Conservation (phyloP, 1,140 invertebrate genomes). For the Caenorhabditis tropicalis region DNA sequence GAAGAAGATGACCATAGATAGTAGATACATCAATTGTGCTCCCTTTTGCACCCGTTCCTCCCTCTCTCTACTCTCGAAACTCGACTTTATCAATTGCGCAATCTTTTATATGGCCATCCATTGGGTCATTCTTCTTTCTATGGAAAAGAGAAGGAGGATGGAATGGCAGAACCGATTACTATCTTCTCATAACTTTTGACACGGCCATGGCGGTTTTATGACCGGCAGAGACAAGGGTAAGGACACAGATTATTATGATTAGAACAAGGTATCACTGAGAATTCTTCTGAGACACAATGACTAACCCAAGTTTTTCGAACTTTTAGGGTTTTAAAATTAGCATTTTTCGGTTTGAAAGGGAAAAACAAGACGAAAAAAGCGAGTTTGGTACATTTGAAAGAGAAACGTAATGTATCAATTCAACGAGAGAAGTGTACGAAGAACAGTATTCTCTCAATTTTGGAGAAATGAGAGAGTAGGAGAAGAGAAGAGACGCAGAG, state of each 20-base stretch:
- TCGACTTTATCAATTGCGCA: conserved; percentile 31
- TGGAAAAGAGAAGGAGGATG: neutral
- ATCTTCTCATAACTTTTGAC: conserved; percentile 39
- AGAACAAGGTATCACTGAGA: no score
- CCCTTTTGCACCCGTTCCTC: neutral
- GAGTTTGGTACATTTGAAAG: neutral
- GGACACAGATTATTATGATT: neutral
- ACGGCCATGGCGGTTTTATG: conserved; percentile 26
- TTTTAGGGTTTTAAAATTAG: no score
- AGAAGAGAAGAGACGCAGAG: neutral
- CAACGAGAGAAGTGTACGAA: neutral
- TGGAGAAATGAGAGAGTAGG: neutral
- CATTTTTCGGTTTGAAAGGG: no score
- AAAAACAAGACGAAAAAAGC: neutral
- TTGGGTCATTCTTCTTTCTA: neutral
- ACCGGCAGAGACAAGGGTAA: neutral
- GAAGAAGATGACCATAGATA: conserved; percentile 5
- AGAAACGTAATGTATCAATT: neutral
- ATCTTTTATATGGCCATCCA: conserved; percentile 23
- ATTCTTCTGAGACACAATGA: no score
- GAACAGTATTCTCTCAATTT: neutral
- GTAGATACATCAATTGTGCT: conserved; percentile 27
- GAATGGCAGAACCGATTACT: conserved; percentile 24
- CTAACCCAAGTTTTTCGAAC: no score
- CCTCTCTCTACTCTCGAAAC: no score